These are phyloP conservation scores for Varanus salvator DNA, from an alignment of 2,113 vertebrate species.

Conservation along the genomic window DNA sequence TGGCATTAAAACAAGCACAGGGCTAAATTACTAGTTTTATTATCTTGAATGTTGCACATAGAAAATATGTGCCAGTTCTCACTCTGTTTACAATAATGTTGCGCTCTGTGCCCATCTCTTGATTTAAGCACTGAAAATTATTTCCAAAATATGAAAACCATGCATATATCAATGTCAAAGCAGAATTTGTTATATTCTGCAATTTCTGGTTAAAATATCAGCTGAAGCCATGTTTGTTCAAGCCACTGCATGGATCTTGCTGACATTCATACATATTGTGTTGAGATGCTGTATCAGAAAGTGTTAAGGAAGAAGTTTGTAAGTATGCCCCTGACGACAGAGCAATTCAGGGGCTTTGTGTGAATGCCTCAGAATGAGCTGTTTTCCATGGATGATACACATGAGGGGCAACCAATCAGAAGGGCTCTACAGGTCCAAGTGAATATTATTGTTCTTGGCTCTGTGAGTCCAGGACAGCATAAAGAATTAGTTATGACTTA, in stretches of 20 bases:
- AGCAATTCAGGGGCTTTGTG: neutral
- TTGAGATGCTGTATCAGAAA: constrained; percentile 46
- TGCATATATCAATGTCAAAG: neutral
- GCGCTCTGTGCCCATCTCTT: neutral
- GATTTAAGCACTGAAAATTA: neutral
- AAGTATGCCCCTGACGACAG: too few relatives aligned
- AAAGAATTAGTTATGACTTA: too few relatives aligned
- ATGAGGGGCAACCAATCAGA: too few relatives aligned
- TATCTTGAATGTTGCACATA: neutral
- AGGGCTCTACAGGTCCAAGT: too few relatives aligned
- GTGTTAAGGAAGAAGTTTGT: constrained; percentile 57
- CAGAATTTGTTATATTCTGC: neutral
- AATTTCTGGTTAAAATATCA: neutral
- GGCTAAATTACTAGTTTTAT: neutral
- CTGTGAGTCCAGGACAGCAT: too few relatives aligned
- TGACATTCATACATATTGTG: neutral
- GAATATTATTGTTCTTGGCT: too few relatives aligned
- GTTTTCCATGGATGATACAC: too few relatives aligned
- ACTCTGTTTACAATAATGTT: neutral
- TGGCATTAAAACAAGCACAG: neutral
- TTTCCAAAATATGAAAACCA: neutral
- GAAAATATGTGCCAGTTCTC: neutral
- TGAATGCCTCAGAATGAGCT: too few relatives aligned
- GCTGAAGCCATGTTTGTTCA: neutral
- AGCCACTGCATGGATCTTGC: neutral